A percentile compares a stretch with the other conserved stretches of the same genome.
These are phyloP conservation scores for Nematostella vectensis DNA, from an alignment of 92 coral and sea anemone species.

Conservation along the genomic window DNA sequence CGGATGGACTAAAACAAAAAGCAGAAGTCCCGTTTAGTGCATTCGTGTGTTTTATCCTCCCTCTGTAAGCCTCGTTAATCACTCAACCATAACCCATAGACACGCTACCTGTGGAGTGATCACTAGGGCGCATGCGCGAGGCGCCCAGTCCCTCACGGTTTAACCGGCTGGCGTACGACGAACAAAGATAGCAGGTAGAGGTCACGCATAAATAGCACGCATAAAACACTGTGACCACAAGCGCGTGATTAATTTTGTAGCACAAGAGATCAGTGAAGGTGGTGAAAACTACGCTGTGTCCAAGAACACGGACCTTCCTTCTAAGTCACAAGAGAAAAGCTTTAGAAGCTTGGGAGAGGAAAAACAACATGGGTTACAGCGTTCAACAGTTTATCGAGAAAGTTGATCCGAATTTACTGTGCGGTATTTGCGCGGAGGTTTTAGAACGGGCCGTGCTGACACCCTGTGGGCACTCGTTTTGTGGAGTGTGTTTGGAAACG, in stretches of 20 bases:
- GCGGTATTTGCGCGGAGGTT: constrained; percentile 94
- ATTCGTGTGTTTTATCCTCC: too few relatives aligned
- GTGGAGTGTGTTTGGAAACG: constrained; percentile 68
- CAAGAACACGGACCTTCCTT: too few relatives aligned
- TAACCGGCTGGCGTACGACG: constrained; percentile 25
- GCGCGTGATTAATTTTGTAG: constrained; percentile 5
- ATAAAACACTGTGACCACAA: constrained; percentile 1
- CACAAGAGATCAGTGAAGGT: neutral
- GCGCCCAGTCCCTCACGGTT: neutral
- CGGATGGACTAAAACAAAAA: too few relatives aligned
- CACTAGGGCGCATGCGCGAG: constrained; percentile 8
- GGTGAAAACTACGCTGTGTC: neutral
- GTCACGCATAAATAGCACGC: constrained; percentile 24
- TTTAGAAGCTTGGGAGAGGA: too few relatives aligned
- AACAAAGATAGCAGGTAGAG: constrained; percentile 12
- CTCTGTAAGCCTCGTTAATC: too few relatives aligned
- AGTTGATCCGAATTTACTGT: constrained; percentile 73
- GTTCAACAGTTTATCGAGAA: constrained; percentile 55
- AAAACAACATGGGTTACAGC: constrained; percentile 82
- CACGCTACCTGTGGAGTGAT: neutral
- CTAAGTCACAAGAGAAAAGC: too few relatives aligned
- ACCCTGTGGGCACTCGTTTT: constrained; percentile 91
- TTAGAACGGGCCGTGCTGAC: constrained; percentile 69
- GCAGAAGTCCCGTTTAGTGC: too few relatives aligned
- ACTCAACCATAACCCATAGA: too few relatives aligned